Evolutionary conservation across 2,797 vertebrate genomes (phyloP).

Genomic region (Rhynchonycteris naso): DNA sequence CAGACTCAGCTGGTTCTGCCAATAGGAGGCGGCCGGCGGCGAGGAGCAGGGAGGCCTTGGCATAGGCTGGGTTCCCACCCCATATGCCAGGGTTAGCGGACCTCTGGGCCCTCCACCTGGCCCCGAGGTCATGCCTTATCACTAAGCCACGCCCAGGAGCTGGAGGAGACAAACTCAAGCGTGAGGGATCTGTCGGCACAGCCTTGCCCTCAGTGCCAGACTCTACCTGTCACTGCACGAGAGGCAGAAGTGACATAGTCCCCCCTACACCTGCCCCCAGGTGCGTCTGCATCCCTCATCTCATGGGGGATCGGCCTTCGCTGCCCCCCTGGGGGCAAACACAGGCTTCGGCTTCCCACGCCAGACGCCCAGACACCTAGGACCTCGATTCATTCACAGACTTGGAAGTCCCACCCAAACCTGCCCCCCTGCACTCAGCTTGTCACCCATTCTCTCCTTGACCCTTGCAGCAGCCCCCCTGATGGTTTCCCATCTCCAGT

Average conservation of each 20-base stretch:
- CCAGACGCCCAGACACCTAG: not conserved
- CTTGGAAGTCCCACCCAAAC: not conserved
- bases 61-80: not conserved
- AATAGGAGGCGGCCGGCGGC: not conserved
- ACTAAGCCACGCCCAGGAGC: not conserved
- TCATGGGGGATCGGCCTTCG: not conserved
- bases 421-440: not conserved
- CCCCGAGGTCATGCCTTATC: not conserved
- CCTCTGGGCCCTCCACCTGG: not conserved
- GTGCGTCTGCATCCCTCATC: not conserved
- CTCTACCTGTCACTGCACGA: not conserved
- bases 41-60: not conserved
- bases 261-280: not conserved
- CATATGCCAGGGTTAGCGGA: not conserved
- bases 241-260: not conserved
- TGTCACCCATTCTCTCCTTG: not conserved
- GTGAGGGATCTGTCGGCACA: not conserved
- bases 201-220: not conserved
- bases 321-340: not conserved
- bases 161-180: not conserved
- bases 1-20: constrained; percentile 12
- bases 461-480: not conserved
- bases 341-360: not conserved
- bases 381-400: not conserved
- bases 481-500: not conserved